A percentile compares a stretch with the other conserved stretches of the same genome.
phyloP scores from a whole-genome alignment of 2,113 vertebrate species.

The Hiodon tergisus region DNA sequence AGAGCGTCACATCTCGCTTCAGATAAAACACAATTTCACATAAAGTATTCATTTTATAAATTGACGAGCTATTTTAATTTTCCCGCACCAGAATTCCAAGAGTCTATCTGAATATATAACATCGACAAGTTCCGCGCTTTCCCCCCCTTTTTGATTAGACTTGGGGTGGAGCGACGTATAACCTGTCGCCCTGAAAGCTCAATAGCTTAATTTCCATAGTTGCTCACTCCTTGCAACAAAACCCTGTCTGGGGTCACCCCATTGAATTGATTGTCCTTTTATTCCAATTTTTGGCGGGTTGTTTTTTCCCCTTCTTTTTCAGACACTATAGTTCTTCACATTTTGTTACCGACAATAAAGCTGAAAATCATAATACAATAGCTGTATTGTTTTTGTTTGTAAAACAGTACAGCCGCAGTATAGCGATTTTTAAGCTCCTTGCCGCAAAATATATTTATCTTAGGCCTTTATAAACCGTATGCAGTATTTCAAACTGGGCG shows the following conservation, averaged over 20 bases:
- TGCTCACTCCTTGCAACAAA: conserved; percentile 14
- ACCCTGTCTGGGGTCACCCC: conserved; percentile 16
- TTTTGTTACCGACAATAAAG: conserved; percentile 20
- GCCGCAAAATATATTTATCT: no score
- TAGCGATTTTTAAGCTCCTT: no score
- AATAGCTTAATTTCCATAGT: conserved; percentile 24
- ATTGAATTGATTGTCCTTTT: conserved; percentile 21
- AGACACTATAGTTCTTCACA: conserved; percentile 23
- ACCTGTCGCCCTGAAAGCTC: conserved; percentile 1
- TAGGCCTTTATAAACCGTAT: no score
- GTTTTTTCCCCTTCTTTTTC: neutral
- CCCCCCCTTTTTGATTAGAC: conserved; percentile 2
- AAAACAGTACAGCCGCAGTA: no score
- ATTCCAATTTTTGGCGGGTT: conserved; percentile 31
- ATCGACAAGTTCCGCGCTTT: neutral
- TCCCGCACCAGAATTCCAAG: no score
- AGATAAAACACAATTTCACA: no score
- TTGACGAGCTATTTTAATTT: no score
- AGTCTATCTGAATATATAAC: no score
- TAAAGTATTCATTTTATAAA: no score
- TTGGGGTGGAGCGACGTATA: neutral
- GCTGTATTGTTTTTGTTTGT: conserved; percentile 9
- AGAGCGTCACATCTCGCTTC: no score
- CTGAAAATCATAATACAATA: conserved; percentile 15
- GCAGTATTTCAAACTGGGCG: no score